Percentiles rank a stretch among this genome's conserved stretches.
phyloP scores from a whole-genome alignment of 2,888 invertebrate species.

The Pherbina coryleti region DNA sequence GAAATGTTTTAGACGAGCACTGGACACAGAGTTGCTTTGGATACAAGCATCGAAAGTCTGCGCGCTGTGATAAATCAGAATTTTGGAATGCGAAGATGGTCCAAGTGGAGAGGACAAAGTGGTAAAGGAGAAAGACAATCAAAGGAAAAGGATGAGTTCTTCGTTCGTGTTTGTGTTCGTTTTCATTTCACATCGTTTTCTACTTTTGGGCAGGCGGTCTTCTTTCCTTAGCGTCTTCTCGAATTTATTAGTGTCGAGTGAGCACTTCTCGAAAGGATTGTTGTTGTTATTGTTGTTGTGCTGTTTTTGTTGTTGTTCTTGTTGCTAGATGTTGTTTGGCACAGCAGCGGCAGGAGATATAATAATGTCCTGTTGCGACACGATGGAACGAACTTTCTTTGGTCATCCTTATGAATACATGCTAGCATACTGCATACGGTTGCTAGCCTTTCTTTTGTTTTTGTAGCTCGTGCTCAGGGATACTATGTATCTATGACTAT shows the following conservation, averaged over 20 bases:
- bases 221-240: conserved; percentile 44
- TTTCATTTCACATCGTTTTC: conserved; percentile 36
- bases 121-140: conserved; percentile 53
- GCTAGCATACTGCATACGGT: conserved; percentile 55
- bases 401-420: conserved; percentile 47
- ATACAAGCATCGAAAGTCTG: conserved; percentile 37
- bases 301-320: conserved; percentile 36
- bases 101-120: conserved; percentile 21
- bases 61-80: conserved; percentile 45
- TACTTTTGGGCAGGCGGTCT: conserved; percentile 27
- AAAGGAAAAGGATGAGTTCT: conserved; percentile 55
- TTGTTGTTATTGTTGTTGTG: conserved; percentile 46
- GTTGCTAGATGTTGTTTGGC: conserved; percentile 27
- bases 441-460: conserved; percentile 47
- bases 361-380: conserved; percentile 51
- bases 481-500: conserved; percentile 38
- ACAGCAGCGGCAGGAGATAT: conserved; percentile 43
- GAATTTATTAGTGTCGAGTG: conserved; percentile 47
- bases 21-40: conserved; percentile 33
- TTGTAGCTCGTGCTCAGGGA: conserved; percentile 36
- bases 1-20: conserved; percentile 29
- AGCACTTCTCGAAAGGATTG: conserved; percentile 43
- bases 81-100: conserved; percentile 47
- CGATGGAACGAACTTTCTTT: conserved; percentile 46
- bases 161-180: conserved; percentile 31